Evolutionary conservation across 1,140 invertebrate genomes (phyloP).

Genomic region (Drosophila nannoptera): DNA sequence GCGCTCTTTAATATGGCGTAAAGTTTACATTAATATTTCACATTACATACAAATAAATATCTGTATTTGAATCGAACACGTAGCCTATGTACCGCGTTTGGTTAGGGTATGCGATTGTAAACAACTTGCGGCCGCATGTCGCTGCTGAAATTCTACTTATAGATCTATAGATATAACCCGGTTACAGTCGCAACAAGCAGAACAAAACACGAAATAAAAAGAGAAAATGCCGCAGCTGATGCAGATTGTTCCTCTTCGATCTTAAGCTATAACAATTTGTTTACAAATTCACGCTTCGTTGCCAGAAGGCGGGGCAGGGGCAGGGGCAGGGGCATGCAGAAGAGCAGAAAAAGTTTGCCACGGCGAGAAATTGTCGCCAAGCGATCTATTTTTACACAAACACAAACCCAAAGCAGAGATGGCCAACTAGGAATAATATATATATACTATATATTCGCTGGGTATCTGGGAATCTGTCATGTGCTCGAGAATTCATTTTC

Average conservation of each 20-base stretch:
- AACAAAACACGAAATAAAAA: constrained; percentile 29
- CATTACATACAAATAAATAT: too few relatives aligned
- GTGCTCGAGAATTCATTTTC: constrained; percentile 6
- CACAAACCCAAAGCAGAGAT: constrained; percentile 9
- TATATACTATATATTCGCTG: constrained; percentile 1
- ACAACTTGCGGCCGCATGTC: constrained; percentile 52
- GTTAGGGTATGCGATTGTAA: neutral
- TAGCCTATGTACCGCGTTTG: neutral
- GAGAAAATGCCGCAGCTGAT: constrained; percentile 31
- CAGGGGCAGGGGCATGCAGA: too few relatives aligned
- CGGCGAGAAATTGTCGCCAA: constrained; percentile 28
- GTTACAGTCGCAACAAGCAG: neutral
- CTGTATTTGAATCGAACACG: too few relatives aligned
- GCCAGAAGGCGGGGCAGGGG: too few relatives aligned
- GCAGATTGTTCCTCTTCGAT: constrained; percentile 1
- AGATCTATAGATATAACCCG: constrained; percentile 40
- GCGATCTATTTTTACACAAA: constrained; percentile 36
- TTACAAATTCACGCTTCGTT: constrained; percentile 50
- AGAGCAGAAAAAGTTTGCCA: neutral
- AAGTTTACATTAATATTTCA: too few relatives aligned
- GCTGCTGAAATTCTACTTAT: constrained; percentile 56
- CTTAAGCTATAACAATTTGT: constrained; percentile 48
- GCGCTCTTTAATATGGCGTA: too few relatives aligned
- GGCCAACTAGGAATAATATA: constrained; percentile 14
- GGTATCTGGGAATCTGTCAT: constrained; percentile 28